Conservation (phyloP, 2,797 vertebrate species). For the Borostomias antarcticus region DNA sequence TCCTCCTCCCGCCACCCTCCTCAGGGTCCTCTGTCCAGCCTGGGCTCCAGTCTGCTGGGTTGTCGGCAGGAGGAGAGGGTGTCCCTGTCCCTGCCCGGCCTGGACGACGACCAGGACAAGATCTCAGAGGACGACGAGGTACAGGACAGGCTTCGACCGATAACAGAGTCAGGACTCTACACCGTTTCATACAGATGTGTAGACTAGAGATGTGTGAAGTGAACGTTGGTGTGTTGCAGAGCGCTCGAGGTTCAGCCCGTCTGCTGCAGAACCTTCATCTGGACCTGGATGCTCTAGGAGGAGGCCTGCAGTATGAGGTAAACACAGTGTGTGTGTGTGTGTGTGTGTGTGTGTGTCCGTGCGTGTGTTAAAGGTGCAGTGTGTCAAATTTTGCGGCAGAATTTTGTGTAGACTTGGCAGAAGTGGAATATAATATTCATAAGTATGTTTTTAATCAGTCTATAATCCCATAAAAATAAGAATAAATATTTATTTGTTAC, state of each 20-base stretch:
- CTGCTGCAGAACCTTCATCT: conserved; percentile 84
- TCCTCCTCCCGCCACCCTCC: neutral
- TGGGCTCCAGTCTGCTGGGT: conserved; percentile 59
- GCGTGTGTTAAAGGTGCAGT: neutral
- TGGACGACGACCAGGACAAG: conserved; percentile 65
- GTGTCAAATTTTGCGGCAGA: too few species aligned
- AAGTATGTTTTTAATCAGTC: too few species aligned
- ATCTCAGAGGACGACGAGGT: conserved; percentile 65
- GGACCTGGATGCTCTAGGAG: conserved; percentile 79
- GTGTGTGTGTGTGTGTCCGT: neutral
- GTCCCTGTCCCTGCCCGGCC: conserved; percentile 48
- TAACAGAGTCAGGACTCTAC: neutral
- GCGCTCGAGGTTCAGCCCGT: conserved; percentile 57
- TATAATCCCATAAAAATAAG: too few species aligned
- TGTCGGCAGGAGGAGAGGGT: conserved; percentile 67
- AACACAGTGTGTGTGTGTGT: neutral
- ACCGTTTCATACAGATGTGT: neutral
- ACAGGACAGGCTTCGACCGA: neutral
- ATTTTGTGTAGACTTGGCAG: too few species aligned
- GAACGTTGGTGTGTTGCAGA: conserved; percentile 52
- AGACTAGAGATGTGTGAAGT: too few species aligned
- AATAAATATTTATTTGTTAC: too few species aligned
- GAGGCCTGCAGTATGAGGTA: conserved; percentile 86
- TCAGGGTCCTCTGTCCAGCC: conserved; percentile 56
- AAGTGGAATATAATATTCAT: too few species aligned